phyloP scores from a whole-genome alignment of 2,797 vertebrate species.

The Falco columbarius region DNA sequence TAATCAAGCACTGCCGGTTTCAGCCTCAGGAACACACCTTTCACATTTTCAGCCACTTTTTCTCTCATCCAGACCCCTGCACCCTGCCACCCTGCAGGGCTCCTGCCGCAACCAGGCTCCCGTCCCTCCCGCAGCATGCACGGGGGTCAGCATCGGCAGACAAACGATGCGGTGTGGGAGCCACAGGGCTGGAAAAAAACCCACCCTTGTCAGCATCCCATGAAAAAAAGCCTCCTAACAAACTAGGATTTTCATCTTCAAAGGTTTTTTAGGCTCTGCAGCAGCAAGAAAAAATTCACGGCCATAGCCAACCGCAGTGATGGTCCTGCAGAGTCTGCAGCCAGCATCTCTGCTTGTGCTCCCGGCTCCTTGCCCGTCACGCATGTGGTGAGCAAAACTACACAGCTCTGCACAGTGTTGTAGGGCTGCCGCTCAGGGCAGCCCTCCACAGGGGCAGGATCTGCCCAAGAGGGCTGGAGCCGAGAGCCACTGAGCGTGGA shows the following conservation, averaged over 20 bases:
- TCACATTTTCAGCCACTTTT: background rate
- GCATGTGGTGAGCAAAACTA: background rate
- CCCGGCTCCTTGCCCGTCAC: background rate
- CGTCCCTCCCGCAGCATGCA: accelerated
- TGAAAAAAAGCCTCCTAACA: background rate
- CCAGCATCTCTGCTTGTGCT: background rate
- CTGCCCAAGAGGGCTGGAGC: background rate
- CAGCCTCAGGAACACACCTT: background rate
- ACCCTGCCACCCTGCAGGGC: background rate
- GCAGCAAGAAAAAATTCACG: background rate
- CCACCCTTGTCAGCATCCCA: background rate
- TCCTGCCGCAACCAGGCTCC: accelerated
- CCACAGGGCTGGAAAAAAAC: background rate
- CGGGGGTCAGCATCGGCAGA: accelerated
- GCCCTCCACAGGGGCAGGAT: background rate
- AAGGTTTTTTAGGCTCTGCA: background rate
- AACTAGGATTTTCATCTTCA: background rate
- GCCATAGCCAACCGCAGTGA: accelerated
- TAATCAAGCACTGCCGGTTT: background rate
- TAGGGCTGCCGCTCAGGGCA: background rate
- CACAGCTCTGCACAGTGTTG: accelerated
- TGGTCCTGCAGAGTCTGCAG: background rate
- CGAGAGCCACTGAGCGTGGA: accelerated
- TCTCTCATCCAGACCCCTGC: background rate
- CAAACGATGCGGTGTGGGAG: accelerated